Conservation (phyloP, 2,113 vertebrate species). For the Xyrauchen texanus region DNA sequence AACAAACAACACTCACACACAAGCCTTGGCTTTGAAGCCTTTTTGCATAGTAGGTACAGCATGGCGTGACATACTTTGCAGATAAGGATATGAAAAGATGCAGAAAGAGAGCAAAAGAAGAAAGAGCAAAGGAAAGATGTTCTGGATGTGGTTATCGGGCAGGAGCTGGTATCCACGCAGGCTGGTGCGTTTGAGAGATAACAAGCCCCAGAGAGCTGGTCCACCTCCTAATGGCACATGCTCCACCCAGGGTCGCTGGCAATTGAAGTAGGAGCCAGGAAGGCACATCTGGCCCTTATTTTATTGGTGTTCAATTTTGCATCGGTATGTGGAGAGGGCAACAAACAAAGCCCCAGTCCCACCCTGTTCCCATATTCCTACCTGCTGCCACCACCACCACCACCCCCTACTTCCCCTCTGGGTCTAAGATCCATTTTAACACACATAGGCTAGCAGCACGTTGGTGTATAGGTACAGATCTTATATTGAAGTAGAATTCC, state of each 20-base stretch:
- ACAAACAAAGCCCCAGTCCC: slow-evolving; percentile 73
- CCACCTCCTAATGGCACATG: slow-evolving; percentile 61
- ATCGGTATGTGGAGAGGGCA: slow-evolving; percentile 70
- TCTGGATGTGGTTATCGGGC: slow-evolving; percentile 73
- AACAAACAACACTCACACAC: slow-evolving; percentile 41
- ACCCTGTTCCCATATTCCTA: slow-evolving; percentile 68
- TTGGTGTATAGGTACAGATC: slow-evolving; percentile 71
- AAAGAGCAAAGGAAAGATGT: slow-evolving; percentile 48
- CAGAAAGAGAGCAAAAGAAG: slow-evolving; percentile 28
- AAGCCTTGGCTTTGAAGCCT: slow-evolving; percentile 40
- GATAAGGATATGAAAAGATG: slow-evolving; percentile 30
- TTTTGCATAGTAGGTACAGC: slow-evolving; percentile 55
- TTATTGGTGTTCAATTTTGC: slow-evolving; percentile 74
- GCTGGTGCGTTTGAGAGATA: slow-evolving; percentile 62
- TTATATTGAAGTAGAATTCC: slow-evolving; percentile 73
- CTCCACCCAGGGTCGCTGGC: slow-evolving; percentile 60
- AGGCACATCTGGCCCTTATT: slow-evolving; percentile 79
- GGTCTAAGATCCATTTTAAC: slow-evolving; percentile 60
- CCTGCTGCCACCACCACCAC: slow-evolving; percentile 28
- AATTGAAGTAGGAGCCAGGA: slow-evolving; percentile 69
- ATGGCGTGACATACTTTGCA: slow-evolving; percentile 57
- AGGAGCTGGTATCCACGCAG: slow-evolving; percentile 63
- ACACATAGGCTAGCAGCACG: slow-evolving; percentile 55
- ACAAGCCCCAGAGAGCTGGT: slow-evolving; percentile 61
- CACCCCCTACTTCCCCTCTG: slow-evolving; percentile 24